phyloP scores from a whole-genome alignment of 2,888 invertebrate genomes.

The Epistrophe eligans region DNA sequence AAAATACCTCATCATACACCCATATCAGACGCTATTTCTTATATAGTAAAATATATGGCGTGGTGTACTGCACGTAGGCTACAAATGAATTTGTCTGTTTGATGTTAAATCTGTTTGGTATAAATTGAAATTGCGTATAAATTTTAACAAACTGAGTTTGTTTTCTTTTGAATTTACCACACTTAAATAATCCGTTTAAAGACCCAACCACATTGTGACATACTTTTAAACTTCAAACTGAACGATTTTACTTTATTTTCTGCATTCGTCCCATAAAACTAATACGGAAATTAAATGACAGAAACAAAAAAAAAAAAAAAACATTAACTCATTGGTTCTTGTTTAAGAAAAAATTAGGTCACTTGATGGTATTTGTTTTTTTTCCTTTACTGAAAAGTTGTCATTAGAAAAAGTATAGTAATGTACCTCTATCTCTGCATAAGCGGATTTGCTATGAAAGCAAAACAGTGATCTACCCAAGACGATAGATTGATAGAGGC shows the following conservation, averaged over 20 bases:
- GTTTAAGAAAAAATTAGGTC: constrained; percentile 18
- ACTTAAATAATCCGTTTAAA: not conserved
- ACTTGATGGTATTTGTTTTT: not conserved
- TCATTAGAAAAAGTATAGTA: not conserved
- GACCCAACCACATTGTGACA: constrained; percentile 2
- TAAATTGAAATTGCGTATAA: too few species aligned
- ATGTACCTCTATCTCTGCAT: not conserved
- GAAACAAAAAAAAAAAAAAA: not conserved
- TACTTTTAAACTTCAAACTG: constrained; percentile 2
- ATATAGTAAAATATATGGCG: too few species aligned
- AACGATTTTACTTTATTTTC: constrained; percentile 13
- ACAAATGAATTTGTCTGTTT: too few species aligned
- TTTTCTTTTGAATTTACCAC: not conserved
- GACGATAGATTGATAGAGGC: not conserved
- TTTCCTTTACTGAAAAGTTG: constrained; percentile 19
- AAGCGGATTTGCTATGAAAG: not conserved
- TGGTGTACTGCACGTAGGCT: too few species aligned
- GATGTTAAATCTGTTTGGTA: too few species aligned
- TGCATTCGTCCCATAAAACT: constrained; percentile 19
- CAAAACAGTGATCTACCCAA: not conserved
- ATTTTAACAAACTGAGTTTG: too few species aligned
- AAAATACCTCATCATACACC: too few species aligned
- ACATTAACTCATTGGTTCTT: not conserved
- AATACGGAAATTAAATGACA: constrained; percentile 11
- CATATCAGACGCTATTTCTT: too few species aligned